Evolutionary conservation across 64 coral and sea anemone species (phyloP), one percentile per base, ranked within the genome.

Genomic region (Porites australiensis): DNA sequence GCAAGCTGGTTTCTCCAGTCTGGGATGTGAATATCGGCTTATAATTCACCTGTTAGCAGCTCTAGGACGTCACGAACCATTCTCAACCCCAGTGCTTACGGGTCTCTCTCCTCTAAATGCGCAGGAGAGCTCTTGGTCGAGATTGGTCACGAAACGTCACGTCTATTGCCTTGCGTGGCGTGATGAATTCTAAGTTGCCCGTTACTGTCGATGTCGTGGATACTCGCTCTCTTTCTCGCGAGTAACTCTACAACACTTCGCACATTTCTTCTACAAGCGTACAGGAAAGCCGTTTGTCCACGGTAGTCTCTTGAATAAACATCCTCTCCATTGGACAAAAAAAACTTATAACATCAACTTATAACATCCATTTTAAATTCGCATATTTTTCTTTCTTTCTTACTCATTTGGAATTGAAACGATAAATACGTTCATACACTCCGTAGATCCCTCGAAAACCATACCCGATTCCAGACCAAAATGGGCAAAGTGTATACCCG

Each of bases 281-380:
- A 44, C 4, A 74, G 71, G 44, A 74, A 74, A 44, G 71, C 37
- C 44, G 71, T 74, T 48, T 74, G 71, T 74, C 71, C 71, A 48
- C 12, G 16, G 15, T 3, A 74, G 71, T 74, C 27, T 45, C 71
- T 45, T 14, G 43, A n/a, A 48, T 74, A 74, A 48, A 74, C 43
- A 74, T 74, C 37, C 37, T 11, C 71, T 74, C 44, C 71, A 46
- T 74, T 47, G 20, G 75, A 78, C 75, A 58, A 23, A 3, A 78
- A 57, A 78, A 78, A 18, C 22, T 78, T 52, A 78, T 78, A 27
- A 54, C 75, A 57, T 78, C 50, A 78, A 52, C 50, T n/a, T n/a
- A n/a, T n/a, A n/a, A n/a, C 27, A 37, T 37, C 1, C 27, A 37
- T 37, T 37, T 37, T 37, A 1, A 37, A 37, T 37, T 37, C 0